Base-by-base conservation (phyloP, 2,888 invertebrate genomes). In the Ernsta delagoae region DNA sequence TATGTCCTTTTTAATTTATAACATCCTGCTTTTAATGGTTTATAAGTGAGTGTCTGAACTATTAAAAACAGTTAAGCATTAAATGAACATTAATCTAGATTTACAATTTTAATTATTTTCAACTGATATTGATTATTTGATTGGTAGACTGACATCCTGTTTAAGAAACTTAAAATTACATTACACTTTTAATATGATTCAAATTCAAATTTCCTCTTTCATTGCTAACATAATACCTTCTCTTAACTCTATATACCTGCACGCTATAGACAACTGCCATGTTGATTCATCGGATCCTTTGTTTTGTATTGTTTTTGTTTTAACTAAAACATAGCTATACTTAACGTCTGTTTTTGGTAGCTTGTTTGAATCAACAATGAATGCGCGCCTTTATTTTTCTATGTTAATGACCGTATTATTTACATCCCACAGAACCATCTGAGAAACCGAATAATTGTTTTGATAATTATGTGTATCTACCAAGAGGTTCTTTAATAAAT, bases 331-430 rank as follows among this genome's bases (percentile, higher is more conserved):
- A 88, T 50, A 84, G 82, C 79, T 74, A 82, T 89, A 86, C 83
- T 88, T 81, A 88, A 89, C 92, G 90, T 87, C 90, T 91, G 91
- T 91, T 90, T 89, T 89, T 85, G 81, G 79, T 87, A 86, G 83
- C 82, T 77, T 76, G 78, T 76, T 80, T 82, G 80, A 78, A 79
- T 79, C 87, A 90, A 90, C 84, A 88, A 85, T 84, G 76, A 78
- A 80, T 75, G 74, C 70, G 74, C 74, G 77, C 77, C 77, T 83
- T 83, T 86, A 83, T 88, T 86, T 83, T 78, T 79, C 73, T 72
- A 78, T 71, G 77, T 70, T 84, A 82, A 86, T 85, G 81, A 84
- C 76, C 77, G 75, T 76, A 73, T 77, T 31, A 54, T 50, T 16
- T 50, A 50, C 50, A 53, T 24, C 16, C 53, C 9, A 53, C 24